Base-by-base conservation (phyloP, 2,888 invertebrate genomes). In the Lottia gigantea region DNA sequence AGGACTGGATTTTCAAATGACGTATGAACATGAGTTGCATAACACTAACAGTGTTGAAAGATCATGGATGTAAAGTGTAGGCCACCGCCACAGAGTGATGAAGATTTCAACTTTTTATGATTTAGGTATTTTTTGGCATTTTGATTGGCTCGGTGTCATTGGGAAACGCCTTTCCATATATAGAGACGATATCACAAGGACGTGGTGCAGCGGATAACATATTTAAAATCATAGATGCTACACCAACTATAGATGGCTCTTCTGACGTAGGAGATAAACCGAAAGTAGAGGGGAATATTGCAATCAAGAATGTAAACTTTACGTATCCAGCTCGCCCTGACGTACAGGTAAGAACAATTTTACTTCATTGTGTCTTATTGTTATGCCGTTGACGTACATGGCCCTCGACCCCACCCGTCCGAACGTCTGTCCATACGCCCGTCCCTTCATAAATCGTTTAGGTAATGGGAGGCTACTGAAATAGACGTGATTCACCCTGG, bases 101-200 rank as follows among this genome's bases (percentile, higher is more conserved):
- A 31, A 31, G 31, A 40, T 12, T 67, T 26, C 63, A 66, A 45
- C 23, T 47, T 64, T 16, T 55, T 55, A 19, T 55, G 19, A 70
- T 75, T 11, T 76, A 86, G 85, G 85, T 88, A 31, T 88, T 90
- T 78, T 86, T 90, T 77, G 83, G 88, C 16, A 87, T 90, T 8
- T 84, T 90, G 84, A 84, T 88, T 66, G 90, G 89, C 4, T 86
- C 89, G 2, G 87, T 90, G 71, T 86, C 89, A 0, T 80, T 96
- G 73, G 95, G 95, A 25, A 93, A 94, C 86, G 93, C 94, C 0
- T 92, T 95, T 1, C 95, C 95, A 0, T 92, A 94, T 72, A 91
- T 96, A 83, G 94, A 95, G 87, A 92, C 93, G 16, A 94, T 96
- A 80, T 92, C 94, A 0, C 91, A 92, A 61, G 95, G 95, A 0